Evolutionary conservation across 2,888 invertebrate genomes (phyloP), one percentile per base, ranked within the genome.

Genomic region (Drosophila putrida): DNA sequence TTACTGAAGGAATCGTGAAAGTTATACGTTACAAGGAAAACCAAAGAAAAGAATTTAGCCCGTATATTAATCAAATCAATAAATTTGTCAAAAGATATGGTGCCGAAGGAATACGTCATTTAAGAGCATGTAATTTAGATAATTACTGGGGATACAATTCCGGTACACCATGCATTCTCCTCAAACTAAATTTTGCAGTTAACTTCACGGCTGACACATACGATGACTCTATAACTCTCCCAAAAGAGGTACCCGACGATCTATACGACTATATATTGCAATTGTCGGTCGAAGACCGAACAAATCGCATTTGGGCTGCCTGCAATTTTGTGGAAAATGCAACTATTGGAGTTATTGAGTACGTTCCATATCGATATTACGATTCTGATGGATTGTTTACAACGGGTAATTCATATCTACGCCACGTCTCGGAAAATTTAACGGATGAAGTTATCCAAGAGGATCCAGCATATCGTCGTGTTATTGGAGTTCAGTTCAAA

Each of bases 121-220:
- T 83, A 13, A 38, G 53, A 38, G 35, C 0, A 8, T 83, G 83
- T 33, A 83, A 86, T 55, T 47, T 62, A 33, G 83, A 88, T 50
- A 15, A 60, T 8, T 47, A 44, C 33, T 83, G 84, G 83, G 83
- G 83, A 1, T 83, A 83, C 36, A 15, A 13, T 4, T 46, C 54
- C 3, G 50, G 61, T 4, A n/a, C 20, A 8, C 87, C 83, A 0
- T 87, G 83, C 33, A 43, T 89, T n/a, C 35, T 83, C 0, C 13
- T 83, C 0, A 89, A 87, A 58, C 46, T 83, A 0, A 89, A 89
- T 46, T 64, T 50, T 28, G 78, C 87, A 0, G 6, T 61, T 0
- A 50, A 68, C 13, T 84, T 84, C 27, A 25, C 6, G 3, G 58
- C 75, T 0, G 2, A 31, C 0, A 80, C 84, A 3, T 83, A 89